These are phyloP conservation scores for Tipula helvola DNA, from an alignment of 2,888 invertebrate species.

Conservation along the genomic window DNA sequence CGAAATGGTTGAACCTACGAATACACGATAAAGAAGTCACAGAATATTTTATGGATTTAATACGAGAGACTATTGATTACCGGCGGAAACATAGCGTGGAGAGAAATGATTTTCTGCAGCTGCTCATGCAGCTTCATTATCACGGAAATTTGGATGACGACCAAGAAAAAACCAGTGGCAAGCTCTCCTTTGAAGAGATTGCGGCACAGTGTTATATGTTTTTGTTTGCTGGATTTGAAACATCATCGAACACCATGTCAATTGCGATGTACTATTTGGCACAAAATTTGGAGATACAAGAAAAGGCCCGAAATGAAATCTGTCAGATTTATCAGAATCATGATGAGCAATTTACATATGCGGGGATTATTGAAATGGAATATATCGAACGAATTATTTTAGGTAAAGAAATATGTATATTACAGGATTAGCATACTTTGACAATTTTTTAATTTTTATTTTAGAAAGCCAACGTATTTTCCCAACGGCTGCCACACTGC, in stretches of 20 bases:
- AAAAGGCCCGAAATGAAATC: slow-evolving; percentile 38
- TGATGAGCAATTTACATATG: slow-evolving; percentile 39
- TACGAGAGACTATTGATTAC: slow-evolving; percentile 35
- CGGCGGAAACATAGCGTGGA: slow-evolving; percentile 31
- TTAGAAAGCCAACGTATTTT: neutral
- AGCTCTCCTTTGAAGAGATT: slow-evolving; percentile 11
- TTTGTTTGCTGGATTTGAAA: slow-evolving; percentile 44
- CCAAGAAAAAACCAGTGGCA: neutral
- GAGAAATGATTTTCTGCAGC: slow-evolving; percentile 42
- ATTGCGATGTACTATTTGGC: slow-evolving; percentile 43
- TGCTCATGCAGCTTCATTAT: slow-evolving; percentile 40
- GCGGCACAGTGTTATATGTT: slow-evolving; percentile 13
- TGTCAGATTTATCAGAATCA: slow-evolving; percentile 32
- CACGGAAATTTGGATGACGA: slow-evolving; percentile 24
- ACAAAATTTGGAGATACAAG: slow-evolving; percentile 39
- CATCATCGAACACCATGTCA: slow-evolving; percentile 43
- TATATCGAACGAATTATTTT: slow-evolving; percentile 33
- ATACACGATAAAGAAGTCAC: slow-evolving; percentile 11
- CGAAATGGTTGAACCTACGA: neutral
- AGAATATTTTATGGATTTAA: slow-evolving; percentile 36
- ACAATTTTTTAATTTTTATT: neutral
- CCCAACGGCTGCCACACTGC: neutral
- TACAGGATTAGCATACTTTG: neutral
- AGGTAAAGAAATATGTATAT: slow-evolving; percentile 22
- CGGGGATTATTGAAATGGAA: slow-evolving; percentile 20